phyloP scores from a whole-genome alignment of 2,888 invertebrate species.

The Pollenia griseotomentosa region DNA sequence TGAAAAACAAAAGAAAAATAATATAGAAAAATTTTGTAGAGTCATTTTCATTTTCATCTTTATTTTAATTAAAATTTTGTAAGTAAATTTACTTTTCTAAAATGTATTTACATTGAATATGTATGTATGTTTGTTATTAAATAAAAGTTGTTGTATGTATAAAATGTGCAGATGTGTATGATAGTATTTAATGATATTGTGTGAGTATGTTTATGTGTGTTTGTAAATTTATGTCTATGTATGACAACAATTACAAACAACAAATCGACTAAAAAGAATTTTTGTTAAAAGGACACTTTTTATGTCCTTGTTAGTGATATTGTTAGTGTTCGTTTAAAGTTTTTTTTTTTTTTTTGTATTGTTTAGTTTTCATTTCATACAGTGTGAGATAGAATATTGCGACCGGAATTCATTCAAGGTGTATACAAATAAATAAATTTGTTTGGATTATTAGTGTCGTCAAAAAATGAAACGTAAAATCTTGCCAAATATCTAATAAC shows the following conservation, averaged over 20 bases:
- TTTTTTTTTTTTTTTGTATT: constrained; percentile 26
- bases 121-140: constrained; percentile 7
- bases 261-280: constrained; percentile 63
- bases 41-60: constrained; percentile 63
- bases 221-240: constrained; percentile 8
- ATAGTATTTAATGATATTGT: neutral
- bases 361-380: neutral
- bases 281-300: constrained; percentile 53
- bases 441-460: too few relatives aligned
- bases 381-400: neutral
- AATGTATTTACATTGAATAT: constrained; percentile 57
- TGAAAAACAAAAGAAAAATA: constrained; percentile 4
- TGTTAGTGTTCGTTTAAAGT: constrained; percentile 8
- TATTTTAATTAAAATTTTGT: constrained; percentile 71
- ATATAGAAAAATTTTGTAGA: constrained; percentile 12
- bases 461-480: too few relatives aligned
- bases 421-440: too few relatives aligned
- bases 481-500: too few relatives aligned
- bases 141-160: neutral
- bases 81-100: constrained; percentile 70
- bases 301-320: constrained; percentile 43
- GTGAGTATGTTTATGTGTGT: neutral
- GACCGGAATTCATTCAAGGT: neutral
- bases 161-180: neutral
- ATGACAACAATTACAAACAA: constrained; percentile 54